Conservation (phyloP, 2,113 vertebrate species). For the Nycticryphes semicollaris region DNA sequence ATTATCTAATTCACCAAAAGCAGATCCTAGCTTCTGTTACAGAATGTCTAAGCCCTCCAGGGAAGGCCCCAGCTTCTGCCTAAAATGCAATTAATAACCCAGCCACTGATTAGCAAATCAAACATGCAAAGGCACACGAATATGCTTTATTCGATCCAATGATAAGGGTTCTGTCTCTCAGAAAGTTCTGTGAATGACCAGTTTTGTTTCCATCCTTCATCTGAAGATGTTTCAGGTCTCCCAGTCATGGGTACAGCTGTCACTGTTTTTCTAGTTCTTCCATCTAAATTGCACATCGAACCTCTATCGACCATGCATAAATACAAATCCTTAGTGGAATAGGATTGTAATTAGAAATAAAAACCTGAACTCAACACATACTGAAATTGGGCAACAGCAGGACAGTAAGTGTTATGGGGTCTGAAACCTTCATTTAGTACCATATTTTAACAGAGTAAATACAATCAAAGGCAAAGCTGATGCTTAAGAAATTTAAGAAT, state of each 20-base stretch:
- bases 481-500: neutral
- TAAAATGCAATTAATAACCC: neutral
- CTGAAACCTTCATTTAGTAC: neutral
- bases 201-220: neutral
- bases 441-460: neutral
- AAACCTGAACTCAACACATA: neutral
- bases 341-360: neutral
- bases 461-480: neutral
- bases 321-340: neutral
- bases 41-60: neutral
- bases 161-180: neutral
- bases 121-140: neutral
- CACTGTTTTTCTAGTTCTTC: neutral
- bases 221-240: neutral
- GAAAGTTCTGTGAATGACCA: neutral
- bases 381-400: neutral
- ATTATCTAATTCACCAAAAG: neutral
- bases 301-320: neutral
- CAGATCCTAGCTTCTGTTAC: neutral
- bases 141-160: neutral
- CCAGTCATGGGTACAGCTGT: neutral
- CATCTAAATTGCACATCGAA: neutral
- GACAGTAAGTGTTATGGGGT: rapidly evolving
- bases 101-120: neutral
- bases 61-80: neutral